A percentile compares a stretch with the other conserved stretches of the same genome.
Evolutionary conservation across 30 jellyfish, hydroid and myxozoan genomes (phyloP).

Genomic region (Morbakka virulenta): DNA sequence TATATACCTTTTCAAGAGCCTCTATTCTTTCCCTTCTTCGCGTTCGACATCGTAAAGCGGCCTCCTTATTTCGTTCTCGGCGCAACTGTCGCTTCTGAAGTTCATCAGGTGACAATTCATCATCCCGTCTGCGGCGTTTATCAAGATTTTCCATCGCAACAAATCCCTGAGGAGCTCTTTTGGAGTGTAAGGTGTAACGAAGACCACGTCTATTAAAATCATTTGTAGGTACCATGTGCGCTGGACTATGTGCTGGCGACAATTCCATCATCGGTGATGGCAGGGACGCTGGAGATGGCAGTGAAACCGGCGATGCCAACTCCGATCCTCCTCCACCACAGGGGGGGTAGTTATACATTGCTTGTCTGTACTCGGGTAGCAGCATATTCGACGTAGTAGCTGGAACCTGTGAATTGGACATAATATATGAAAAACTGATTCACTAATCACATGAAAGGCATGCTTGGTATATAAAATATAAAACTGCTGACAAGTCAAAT

Average conservation of each 20-base stretch:
- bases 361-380: background rate
- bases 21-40: conserved; percentile 94
- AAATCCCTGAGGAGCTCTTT: background rate
- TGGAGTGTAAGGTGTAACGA: background rate
- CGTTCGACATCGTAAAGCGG: conserved; percentile 94
- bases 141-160: background rate
- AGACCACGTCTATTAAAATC: background rate
- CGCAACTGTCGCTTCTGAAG: conserved; percentile 78
- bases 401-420: too few relatives aligned
- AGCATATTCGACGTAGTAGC: background rate
- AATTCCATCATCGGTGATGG: background rate
- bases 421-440: too few relatives aligned
- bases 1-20: conserved; percentile 59
- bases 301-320: background rate
- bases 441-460: too few relatives aligned
- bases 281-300: background rate
- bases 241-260: background rate
- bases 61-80: conserved; percentile 87
- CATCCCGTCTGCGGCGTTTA: background rate
- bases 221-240: background rate
- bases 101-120: conserved; percentile 78
- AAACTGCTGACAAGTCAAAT: too few relatives aligned
- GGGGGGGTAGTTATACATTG: background rate
- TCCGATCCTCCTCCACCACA: background rate
- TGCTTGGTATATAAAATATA: too few relatives aligned